A percentile compares a stretch with the other conserved stretches of the same genome.
Conservation (phyloP, 2,888 invertebrate genomes). For the Ligdia adustata region DNA sequence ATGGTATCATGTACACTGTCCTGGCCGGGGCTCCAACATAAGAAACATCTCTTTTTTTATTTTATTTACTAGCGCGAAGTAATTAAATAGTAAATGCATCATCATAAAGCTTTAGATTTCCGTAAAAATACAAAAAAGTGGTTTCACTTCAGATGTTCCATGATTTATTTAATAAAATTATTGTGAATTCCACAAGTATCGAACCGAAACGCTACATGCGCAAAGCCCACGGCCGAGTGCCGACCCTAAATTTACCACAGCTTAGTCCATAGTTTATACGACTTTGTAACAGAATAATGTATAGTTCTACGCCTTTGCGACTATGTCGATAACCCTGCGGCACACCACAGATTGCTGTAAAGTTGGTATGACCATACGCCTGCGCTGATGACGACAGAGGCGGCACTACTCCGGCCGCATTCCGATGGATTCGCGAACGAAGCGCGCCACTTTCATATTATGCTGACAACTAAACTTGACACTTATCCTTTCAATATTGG, state of each 20-base stretch:
- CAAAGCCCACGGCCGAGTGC: conserved; percentile 48
- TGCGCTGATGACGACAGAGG: conserved; percentile 73
- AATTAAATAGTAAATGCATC: too few species aligned
- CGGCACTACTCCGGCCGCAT: conserved; percentile 70
- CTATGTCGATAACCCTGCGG: conserved; percentile 82
- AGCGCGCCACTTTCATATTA: conserved; percentile 51
- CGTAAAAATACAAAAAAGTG: conserved; percentile 18
- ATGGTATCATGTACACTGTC: too few species aligned
- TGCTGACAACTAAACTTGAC: too few species aligned
- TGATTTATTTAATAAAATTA: too few species aligned
- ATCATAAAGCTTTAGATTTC: background rate
- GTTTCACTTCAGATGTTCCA: conserved; percentile 40
- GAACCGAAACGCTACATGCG: conserved; percentile 72
- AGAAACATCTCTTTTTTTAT: too few species aligned
- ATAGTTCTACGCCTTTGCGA: conserved; percentile 41
- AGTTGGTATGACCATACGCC: conserved; percentile 51
- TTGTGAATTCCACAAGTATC: conserved; percentile 57
- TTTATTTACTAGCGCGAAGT: too few species aligned
- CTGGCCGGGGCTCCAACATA: too few species aligned
- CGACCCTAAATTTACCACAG: conserved; percentile 59
- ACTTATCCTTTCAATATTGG: too few species aligned
- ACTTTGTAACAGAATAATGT: conserved; percentile 6
- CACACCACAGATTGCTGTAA: conserved; percentile 49
- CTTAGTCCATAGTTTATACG: conserved; percentile 9
- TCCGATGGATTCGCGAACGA: conserved; percentile 69